Conservation (phyloP, 2,113 vertebrate genomes). For the Platycercus adscitus region DNA sequence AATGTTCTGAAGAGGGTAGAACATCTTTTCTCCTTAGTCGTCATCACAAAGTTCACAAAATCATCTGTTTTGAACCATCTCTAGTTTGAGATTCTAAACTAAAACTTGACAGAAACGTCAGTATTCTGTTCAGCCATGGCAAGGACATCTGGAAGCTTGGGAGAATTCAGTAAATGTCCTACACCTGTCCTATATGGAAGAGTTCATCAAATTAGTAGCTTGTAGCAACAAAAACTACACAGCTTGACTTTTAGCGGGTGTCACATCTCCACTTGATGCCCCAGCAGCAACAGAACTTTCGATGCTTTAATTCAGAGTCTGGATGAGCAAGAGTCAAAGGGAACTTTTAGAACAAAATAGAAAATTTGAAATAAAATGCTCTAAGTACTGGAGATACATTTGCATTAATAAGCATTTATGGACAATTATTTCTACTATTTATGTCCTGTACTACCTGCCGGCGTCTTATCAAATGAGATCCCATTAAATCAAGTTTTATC, state of each 20-base stretch:
- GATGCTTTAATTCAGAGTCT: neutral
- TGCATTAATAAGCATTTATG: neutral
- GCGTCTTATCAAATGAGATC: neutral
- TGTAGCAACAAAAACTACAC: neutral
- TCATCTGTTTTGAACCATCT: neutral
- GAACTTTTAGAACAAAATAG: neutral
- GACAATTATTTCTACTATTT: neutral
- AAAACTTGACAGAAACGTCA: neutral
- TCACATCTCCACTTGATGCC: neutral
- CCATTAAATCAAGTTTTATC: neutral
- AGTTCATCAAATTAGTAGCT: neutral
- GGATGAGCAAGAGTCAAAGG: neutral
- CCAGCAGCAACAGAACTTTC: neutral
- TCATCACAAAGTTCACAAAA: neutral
- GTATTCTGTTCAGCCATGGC: neutral
- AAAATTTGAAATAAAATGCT: neutral
- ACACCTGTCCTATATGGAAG: neutral
- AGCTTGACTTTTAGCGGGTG: neutral
- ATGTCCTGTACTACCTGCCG: neutral
- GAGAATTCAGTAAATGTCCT: neutral
- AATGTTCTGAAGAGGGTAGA: constrained; percentile 32
- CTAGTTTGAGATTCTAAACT: neutral
- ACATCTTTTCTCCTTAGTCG: neutral
- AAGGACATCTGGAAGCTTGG: neutral
- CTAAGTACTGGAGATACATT: neutral